Base-by-base conservation (phyloP, 2,113 vertebrate genomes). In the Mionectes macconnelli region DNA sequence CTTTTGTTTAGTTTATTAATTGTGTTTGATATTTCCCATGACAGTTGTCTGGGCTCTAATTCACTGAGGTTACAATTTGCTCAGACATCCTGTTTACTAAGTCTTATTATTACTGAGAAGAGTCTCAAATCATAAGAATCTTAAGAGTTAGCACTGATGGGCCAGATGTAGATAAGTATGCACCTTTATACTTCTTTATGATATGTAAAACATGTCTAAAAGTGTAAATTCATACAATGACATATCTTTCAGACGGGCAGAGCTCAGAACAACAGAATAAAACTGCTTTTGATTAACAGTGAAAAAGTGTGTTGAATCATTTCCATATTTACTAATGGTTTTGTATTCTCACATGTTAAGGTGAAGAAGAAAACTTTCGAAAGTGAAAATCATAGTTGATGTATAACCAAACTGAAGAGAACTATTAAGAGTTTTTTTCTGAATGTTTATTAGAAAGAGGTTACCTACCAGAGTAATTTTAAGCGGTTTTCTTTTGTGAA, bases 361-460 rank as follows among this genome's bases (percentile, higher is more conserved):
- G 39, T 96, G 88, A 88, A 86, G 77, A 62, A 92, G 35, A 67
- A 76, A 52, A 80, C 91, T 45, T 24, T 94, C 73, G 13, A 44
- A 59, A 82, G 20, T 86, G 70, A 79, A 96, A 90, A 92, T 90
- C 57, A 53, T 53, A 91, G 42, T 47, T 94, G 50, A 92, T 80
- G 30, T 88, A 64, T 82, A 95, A 96, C 28, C 94, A 84, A 39
- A 73, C 25, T 75, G 25, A 81, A 90, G 49, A 86, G 11, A 55
- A 60, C 33, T 80, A 79, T 13, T 22, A 27, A 49, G 17, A 2
- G 2, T 28, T 39, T 79, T 39, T 79, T 88, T 56, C 27, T 69
- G 42, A 95, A 62, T 21, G 69, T 52, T 45, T 84, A 30, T 66
- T 35, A 89, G 40, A 76, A 78, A 72, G 30, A 68, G 25, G 10